Evolutionary conservation across 2,888 invertebrate genomes (phyloP).

Genomic region (Ornithoptera priamus): DNA sequence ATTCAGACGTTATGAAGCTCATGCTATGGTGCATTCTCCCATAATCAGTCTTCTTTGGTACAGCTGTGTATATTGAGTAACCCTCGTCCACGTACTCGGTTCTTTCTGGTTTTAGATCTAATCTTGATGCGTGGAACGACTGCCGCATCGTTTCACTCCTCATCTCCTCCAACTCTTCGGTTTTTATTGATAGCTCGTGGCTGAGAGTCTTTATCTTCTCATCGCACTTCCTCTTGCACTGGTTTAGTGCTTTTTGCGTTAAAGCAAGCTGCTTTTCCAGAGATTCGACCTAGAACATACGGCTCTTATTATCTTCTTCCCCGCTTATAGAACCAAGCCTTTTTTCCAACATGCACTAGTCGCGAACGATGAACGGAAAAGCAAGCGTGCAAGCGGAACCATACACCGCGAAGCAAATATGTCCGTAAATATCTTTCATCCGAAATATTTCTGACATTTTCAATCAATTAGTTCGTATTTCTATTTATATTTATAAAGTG

Average conservation of each 20-base stretch:
- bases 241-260: constrained; percentile 77
- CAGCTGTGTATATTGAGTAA: constrained; percentile 71
- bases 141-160: constrained; percentile 70
- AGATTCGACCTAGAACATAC: constrained; percentile 79
- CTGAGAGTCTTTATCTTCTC: constrained; percentile 79
- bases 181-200: constrained; percentile 79
- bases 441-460: constrained; percentile 14
- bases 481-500: not conserved
- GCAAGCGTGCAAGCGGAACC: constrained; percentile 46
- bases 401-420: constrained; percentile 43
- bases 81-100: constrained; percentile 74
- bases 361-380: constrained; percentile 44
- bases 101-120: constrained; percentile 70
- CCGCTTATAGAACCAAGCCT: constrained; percentile 62
- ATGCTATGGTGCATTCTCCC: constrained; percentile 74
- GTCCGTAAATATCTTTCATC: constrained; percentile 21
- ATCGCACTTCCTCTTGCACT: constrained; percentile 75
- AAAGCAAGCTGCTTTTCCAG: constrained; percentile 79
- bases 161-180: constrained; percentile 74
- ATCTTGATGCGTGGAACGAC: constrained; percentile 66
- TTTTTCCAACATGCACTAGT: constrained; percentile 56
- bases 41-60: constrained; percentile 73
- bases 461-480: not conserved
- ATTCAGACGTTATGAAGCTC: constrained; percentile 68
- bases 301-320: constrained; percentile 67